These are phyloP conservation scores for Sander lucioperca DNA, from an alignment of 2,113 vertebrate species.

Conservation along the genomic window DNA sequence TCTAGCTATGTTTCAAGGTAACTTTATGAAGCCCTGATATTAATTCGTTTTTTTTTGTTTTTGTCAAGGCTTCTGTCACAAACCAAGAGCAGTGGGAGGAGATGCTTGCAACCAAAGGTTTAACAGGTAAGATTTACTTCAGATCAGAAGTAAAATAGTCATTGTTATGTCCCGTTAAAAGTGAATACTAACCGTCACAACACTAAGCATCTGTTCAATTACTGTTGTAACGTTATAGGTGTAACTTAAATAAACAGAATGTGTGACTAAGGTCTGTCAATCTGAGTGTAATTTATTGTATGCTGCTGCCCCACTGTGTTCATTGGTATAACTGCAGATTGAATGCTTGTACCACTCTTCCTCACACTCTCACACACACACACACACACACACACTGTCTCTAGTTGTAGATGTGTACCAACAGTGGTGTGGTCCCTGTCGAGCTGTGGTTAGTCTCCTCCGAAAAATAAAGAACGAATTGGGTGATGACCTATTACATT, in stretches of 20 bases:
- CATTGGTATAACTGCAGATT: conserved; percentile 39
- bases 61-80: conserved; percentile 84
- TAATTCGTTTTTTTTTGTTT: background rate
- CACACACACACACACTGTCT: background rate
- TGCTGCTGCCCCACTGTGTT: conserved; percentile 72
- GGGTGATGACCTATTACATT: conserved; percentile 89
- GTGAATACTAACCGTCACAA: background rate
- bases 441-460: conserved; percentile 90
- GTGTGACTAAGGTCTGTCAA: background rate
- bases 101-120: conserved; percentile 88
- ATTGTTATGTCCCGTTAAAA: background rate
- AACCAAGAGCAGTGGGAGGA: conserved; percentile 96
- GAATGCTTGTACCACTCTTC: background rate
- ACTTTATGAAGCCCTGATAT: background rate
- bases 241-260: background rate
- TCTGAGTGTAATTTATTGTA: conserved; percentile 33
- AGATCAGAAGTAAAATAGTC: background rate
- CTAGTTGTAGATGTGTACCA: conserved; percentile 93
- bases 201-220: background rate
- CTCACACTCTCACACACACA: background rate
- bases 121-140: conserved; percentile 85
- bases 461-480: conserved; percentile 92
- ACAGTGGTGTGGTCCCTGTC: conserved; percentile 96
- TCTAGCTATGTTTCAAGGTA: background rate
- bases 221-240: background rate